phyloP scores from a whole-genome alignment of 1,140 invertebrate genomes.

The Caerostris extrusa region DNA sequence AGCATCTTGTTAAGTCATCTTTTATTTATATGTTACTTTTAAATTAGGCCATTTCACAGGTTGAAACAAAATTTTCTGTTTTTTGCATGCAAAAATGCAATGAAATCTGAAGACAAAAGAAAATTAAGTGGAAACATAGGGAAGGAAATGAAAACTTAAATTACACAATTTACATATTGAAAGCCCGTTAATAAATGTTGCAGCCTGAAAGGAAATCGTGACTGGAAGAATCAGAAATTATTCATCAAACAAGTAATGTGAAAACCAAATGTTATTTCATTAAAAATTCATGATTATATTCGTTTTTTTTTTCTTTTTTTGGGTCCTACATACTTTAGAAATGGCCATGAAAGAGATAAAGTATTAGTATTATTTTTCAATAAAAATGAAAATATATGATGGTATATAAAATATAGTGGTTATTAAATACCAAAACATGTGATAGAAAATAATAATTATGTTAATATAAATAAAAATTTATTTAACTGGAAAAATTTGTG shows the following conservation, averaged over 20 bases:
- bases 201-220: conserved; percentile 15
- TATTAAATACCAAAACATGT: no score
- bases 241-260: conserved; percentile 1
- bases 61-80: not conserved
- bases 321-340: not conserved
- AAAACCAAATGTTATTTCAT: conserved; percentile 9
- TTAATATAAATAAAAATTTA: no score
- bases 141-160: conserved; percentile 48
- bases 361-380: not conserved
- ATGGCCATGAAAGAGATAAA: not conserved
- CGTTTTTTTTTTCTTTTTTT: not conserved
- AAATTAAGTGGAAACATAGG: not conserved
- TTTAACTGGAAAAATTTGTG: no score
- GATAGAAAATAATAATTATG: no score
- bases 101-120: not conserved
- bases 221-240: conserved; percentile 17
- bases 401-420: no score
- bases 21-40: not conserved
- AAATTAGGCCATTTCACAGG: not conserved
- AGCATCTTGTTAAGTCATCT: no score
- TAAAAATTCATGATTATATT: conserved; percentile 38
- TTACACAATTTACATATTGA: conserved; percentile 47
- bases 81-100: not conserved
- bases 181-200: conserved; percentile 7
- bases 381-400: not conserved